Evolutionary conservation across 1,140 invertebrate genomes (phyloP), one percentile per base, ranked within the genome.

Genomic region (Cyrtorhinus lividipennis): DNA sequence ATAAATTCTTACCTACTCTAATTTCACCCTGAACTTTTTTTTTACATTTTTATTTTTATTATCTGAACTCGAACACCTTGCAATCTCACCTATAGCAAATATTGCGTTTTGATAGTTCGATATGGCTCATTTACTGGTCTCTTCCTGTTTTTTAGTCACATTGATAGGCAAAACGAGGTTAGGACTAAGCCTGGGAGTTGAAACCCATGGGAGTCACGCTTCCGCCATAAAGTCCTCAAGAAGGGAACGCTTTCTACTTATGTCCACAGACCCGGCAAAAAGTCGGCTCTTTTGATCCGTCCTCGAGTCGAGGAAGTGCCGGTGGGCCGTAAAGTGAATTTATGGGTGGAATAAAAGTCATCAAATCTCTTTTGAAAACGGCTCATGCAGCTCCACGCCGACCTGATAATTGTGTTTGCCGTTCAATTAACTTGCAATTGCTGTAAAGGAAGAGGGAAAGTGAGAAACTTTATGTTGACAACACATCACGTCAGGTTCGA

Each of bases 201-300:
- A 3, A 53, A 53, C 10, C 48, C 48, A 13, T 53, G 20, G 48
- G 5, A 53, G 48, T 53, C 48, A 53, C 48, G 48, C 48, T 53
- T 53, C 48, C 48, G 48, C 48, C 48, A 53, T 53, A 53, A 53
- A 53, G 48, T 53, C 48, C 48, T 53, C 48, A 53, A 53, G 48
- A 53, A 53, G 48, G 48, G 18, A 53, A 53, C 8, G 20, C 8
- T 53, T 20, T 53, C 48, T 20, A 53, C 48, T 53, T 8, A 53
- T 53, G 48, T 53, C 48, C 20, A 53, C 48, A 53, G 48, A 15
- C 5, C n/a, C 48, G 48, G 48, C 48, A 53, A 53, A 53, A 53
- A 53, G 48, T 53, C 48, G 48, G 48, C 48, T 10, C 48, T 20
- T 53, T 53, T 53, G 8, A 53, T 53, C 48, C 48, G 5, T 20